Evolutionary conservation across 35 echinoderm and acorn worm genomes (phyloP), one percentile per base, ranked within the genome.

Genomic region (Anneissia japonica): DNA sequence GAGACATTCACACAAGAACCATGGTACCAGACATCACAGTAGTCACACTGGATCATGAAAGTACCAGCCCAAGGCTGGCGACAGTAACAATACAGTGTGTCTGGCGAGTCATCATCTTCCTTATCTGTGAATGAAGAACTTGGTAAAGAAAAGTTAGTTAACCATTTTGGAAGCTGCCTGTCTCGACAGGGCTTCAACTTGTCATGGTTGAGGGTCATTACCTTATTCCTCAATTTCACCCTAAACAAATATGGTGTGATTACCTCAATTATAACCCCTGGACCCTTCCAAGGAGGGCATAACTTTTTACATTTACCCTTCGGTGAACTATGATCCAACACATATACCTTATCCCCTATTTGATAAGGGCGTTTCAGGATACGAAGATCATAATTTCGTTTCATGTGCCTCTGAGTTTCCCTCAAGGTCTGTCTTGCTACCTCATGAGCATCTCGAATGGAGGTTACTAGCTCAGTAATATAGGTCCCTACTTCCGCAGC

Each of bases 311-410:
- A 75, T 32, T 75, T 75, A 75, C 73, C 73, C 73, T 75, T 75
- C 32, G 73, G 26, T 75, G 5, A 9, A 9, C 26, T 32, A 30
- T n/a, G 4, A 30, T 75, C 73, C 7, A 75, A 26, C 26, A 75
- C 32, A 75, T 75, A 75, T 30, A 75, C 73, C 23, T 75, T 30
- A 75, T 75, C 73, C 23, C 73, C 73, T 10, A 6, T 4, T 4
- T 75, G 5, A n/a, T 75, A 75, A 7, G 73, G 73, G 32, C 32
- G 73, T 32, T 13, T 56, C 11, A 43, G 74, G 14, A 76, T 0
- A 4, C 82, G 36, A 10, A 85, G n/a, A 40, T 85, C 89, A 31
- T 90, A 84, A 41, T 90, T 40, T 4, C 89, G 30, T 38, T 85
- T 85, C 82, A 78, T 85, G 13, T 74, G 51, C 28, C 79, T 21